phyloP scores from a whole-genome alignment of 1,140 invertebrate genomes.

The Bemisia tabaci region DNA sequence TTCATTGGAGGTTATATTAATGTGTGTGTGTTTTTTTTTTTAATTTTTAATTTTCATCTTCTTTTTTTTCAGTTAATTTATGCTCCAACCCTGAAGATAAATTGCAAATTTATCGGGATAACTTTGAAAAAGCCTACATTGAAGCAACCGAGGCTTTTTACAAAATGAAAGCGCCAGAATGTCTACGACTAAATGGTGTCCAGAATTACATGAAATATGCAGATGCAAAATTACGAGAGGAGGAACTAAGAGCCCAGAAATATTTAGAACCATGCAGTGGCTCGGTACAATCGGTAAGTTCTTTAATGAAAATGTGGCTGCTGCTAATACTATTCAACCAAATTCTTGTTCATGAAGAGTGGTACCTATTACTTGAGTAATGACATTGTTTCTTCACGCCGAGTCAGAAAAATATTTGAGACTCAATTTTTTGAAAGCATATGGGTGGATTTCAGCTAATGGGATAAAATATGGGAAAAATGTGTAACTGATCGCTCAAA shows the following conservation, averaged over 20 bases:
- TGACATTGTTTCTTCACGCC: too few relatives aligned
- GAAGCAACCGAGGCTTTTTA: slow-evolving; percentile 90
- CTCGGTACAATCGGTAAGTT: slow-evolving; percentile 45
- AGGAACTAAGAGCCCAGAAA: slow-evolving; percentile 80
- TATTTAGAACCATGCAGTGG: slow-evolving; percentile 88
- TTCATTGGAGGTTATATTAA: slow-evolving; percentile 14
- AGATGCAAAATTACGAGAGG: slow-evolving; percentile 86
- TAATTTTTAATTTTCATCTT: too few relatives aligned
- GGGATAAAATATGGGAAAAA: too few relatives aligned
- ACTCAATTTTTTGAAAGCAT: too few relatives aligned
- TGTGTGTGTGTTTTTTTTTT: slow-evolving; percentile 15
- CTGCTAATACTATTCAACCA: slow-evolving; percentile 7
- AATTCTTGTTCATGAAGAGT: neutral
- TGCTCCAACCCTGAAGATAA: slow-evolving; percentile 87
- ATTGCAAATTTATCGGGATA: slow-evolving; percentile 87
- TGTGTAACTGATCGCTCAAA: too few relatives aligned
- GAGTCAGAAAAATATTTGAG: too few relatives aligned
- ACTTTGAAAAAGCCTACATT: slow-evolving; percentile 93
- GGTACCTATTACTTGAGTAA: neutral
- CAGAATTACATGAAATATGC: slow-evolving; percentile 96
- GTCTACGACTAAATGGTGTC: slow-evolving; percentile 81
- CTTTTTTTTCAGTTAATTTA: slow-evolving; percentile 67
- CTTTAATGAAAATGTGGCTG: too few relatives aligned
- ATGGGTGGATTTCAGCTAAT: too few relatives aligned
- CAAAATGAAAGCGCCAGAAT: slow-evolving; percentile 76